Base-by-base conservation (phyloP, 2,797 vertebrate genomes). In the Ibycter americanus region DNA sequence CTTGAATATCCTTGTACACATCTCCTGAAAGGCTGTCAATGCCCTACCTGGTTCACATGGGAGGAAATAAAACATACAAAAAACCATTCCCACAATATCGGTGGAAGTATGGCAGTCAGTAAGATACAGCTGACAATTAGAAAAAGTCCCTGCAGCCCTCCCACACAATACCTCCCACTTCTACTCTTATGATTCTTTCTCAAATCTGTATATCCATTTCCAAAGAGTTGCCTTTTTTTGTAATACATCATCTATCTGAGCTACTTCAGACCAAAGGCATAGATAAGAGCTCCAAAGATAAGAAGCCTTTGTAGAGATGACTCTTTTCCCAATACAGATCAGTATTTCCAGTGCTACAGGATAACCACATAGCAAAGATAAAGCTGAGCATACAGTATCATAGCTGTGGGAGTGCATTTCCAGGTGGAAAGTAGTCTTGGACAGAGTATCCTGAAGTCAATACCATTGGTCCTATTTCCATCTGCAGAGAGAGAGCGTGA, bases 81-180 rank as follows among this genome's bases (percentile, higher is more conserved):
- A 42, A 4, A 0, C 0, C 12, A 31, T 51, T 78, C 29, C 22
- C 8, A 36, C 32, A 76, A 29, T 38, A 56, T 2, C 51, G 55
- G 31, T 36, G 47, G 62, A 95, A 91, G 40, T 49, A 44, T 3
- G 86, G 27, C 73, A 55, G 21, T 42, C 46, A 51, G 42, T 36
- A 79, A 70, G 34, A 87, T 2, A 90, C 4, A 92, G 42, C 13
- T 66, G 46, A 90, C 46, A 93, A 34, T 8, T 18, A 56, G 26
- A 5, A 32, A 12, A 87, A 76, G 19, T 84, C 13, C 42, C 26
- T 51, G 72, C 29, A 88, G 56, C 15, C 23, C n/a, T 78, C 36
- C 34, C 49, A 68, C 23, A 34, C 14, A 82, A 6, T 22, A 70
- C 9, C 17, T 70, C 10, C 22, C 29, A 54, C 13, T 68, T 87